A percentile compares a stretch with the other conserved stretches of the same genome.
These are phyloP conservation scores for Drosophila busckii DNA, from an alignment of 1,140 invertebrate species.

Conservation along the genomic window DNA sequence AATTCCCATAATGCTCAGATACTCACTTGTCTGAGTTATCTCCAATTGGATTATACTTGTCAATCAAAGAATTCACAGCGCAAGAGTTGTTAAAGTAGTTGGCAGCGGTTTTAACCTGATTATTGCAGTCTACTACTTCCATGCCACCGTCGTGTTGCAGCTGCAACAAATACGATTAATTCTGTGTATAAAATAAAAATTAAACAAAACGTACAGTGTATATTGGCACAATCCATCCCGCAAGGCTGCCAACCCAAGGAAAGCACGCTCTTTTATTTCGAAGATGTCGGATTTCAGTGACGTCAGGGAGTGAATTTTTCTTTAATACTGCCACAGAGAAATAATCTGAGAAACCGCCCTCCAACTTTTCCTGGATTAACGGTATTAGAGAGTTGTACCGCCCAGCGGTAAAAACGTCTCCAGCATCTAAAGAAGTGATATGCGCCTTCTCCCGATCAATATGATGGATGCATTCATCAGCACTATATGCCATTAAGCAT, in stretches of 20 bases:
- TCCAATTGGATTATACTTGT: slow-evolving; percentile 97
- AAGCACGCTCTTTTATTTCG: slow-evolving; percentile 91
- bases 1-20: neutral
- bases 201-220: slow-evolving; percentile 80
- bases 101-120: slow-evolving; percentile 95
- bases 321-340: slow-evolving; percentile 93
- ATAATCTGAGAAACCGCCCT: slow-evolving; percentile 82
- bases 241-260: slow-evolving; percentile 92
- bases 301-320: slow-evolving; percentile 82
- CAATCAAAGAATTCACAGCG: slow-evolving; percentile 93
- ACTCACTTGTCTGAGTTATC: slow-evolving; percentile 84
- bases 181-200: neutral
- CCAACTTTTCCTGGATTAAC: slow-evolving; percentile 87
- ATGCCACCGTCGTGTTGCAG: slow-evolving; percentile 89
- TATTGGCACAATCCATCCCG: slow-evolving; percentile 96
- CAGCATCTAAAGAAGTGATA: slow-evolving; percentile 92
- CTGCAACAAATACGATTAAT: slow-evolving; percentile 76
- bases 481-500: slow-evolving; percentile 85
- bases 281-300: slow-evolving; percentile 84
- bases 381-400: slow-evolving; percentile 95
- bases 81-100: slow-evolving; percentile 95
- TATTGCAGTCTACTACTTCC: slow-evolving; percentile 95
- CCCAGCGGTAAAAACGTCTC: slow-evolving; percentile 95
- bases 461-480: slow-evolving; percentile 90
- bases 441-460: slow-evolving; percentile 89